Base-by-base conservation (phyloP, 2,113 vertebrate genomes). In the Ciconia maguari region DNA sequence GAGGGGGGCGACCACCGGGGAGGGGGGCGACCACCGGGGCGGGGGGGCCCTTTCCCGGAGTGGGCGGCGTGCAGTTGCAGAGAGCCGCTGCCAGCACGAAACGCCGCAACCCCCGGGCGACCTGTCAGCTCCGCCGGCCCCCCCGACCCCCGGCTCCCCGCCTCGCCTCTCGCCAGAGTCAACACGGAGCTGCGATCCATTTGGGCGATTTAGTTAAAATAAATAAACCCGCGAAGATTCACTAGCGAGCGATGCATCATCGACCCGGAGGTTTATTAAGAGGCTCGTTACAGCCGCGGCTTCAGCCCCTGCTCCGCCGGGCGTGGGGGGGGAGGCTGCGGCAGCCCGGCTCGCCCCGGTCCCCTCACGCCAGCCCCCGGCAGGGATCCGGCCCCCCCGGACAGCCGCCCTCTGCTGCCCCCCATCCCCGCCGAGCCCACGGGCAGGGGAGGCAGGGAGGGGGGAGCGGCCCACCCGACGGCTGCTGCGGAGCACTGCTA, bases 211-310 rank as follows among this genome's bases (percentile, higher is more conserved):
- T 91, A 91, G 87, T 95, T 95, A 80, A 88, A 85, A 90, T 89
- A 90, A 94, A 94, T 92, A 95, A 96, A 93, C 88, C 64, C 61
- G 15, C 34, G 57, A 65, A 91, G 93, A 93, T 93, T 87, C 94
- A 88, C 72, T 80, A 7, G 91, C 87, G 24, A 87, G 82, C 46
- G 52, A 89, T 81, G 82, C 78, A 87, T 74, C 93, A 89, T 91
- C 87, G 92, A 93, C 90, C 95, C 74, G 48, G 21, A 78, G 95
- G 84, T 89, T 94, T 94, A 93, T 93, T 89, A 90, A 89, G 87
- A 65, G 81, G 60, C 87, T 91, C 68, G 64, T 80, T 93, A 54
- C 71, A n/a, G 86, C 70, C 61, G 71, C 61, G 26, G 77, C 90
- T 84, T 30, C 81, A 41, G 64, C 41, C 64, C 54, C 87, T 26